phyloP scores from a whole-genome alignment of 2,888 invertebrate genomes.

The Euphydryas editha region DNA sequence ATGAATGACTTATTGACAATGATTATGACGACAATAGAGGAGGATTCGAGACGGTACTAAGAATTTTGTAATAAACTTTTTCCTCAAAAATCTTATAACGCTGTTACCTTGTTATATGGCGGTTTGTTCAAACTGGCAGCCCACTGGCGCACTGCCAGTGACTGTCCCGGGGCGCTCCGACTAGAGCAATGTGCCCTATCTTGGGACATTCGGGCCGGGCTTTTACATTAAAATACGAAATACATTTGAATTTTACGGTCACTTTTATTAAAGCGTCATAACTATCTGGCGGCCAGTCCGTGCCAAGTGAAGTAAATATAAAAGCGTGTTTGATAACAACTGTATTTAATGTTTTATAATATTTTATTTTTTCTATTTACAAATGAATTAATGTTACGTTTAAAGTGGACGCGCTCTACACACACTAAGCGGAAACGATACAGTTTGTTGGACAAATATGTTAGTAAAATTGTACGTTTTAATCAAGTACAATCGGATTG shows the following conservation, averaged over 20 bases:
- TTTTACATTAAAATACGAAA: slow-evolving; percentile 10
- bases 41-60: too few relatives aligned
- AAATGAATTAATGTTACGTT: too few relatives aligned
- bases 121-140: slow-evolving; percentile 9
- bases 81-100: background rate
- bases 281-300: background rate
- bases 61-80: too few relatives aligned
- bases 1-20: too few relatives aligned
- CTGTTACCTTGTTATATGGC: background rate
- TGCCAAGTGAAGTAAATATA: background rate
- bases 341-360: background rate
- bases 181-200: background rate
- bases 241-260: slow-evolving; percentile 7
- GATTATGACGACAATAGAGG: too few relatives aligned
- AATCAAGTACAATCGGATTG: too few relatives aligned
- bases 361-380: too few relatives aligned
- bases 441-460: too few relatives aligned
- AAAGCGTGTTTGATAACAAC: background rate
- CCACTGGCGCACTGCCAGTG: slow-evolving; percentile 20
- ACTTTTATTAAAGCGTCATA: slow-evolving; percentile 8
- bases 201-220: slow-evolving; percentile 4
- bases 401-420: too few relatives aligned
- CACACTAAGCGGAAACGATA: too few relatives aligned
- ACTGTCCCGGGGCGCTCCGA: slow-evolving; percentile 7
- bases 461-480: too few relatives aligned